These are phyloP conservation scores for Gephyroberyx darwinii DNA, from an alignment of 2,797 vertebrate genomes.

Conservation along the genomic window DNA sequence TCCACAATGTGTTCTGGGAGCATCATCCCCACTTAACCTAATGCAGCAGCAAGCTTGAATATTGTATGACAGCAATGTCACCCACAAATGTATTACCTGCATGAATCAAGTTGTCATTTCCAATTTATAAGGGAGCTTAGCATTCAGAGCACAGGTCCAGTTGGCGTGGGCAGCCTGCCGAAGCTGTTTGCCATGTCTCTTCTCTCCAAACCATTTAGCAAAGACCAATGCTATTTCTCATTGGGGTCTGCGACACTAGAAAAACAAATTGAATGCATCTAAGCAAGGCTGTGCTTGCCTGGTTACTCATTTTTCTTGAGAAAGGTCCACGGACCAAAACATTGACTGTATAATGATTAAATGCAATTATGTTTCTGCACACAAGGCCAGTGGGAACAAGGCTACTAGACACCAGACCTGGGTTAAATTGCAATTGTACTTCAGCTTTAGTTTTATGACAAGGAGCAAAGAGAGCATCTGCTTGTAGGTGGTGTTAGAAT, in stretches of 20 bases:
- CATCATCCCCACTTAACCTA: slow-evolving; percentile 24
- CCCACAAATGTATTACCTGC: slow-evolving; percentile 63
- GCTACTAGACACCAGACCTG: too few relatives aligned
- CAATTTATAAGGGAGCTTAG: slow-evolving; percentile 65
- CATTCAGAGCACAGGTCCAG: slow-evolving; percentile 55
- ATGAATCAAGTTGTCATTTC: slow-evolving; percentile 74
- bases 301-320: slow-evolving; percentile 5
- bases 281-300: neutral
- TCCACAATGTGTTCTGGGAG: slow-evolving; percentile 15
- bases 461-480: too few relatives aligned
- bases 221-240: slow-evolving; percentile 2
- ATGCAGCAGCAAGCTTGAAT: slow-evolving; percentile 42
- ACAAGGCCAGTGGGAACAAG: too few relatives aligned
- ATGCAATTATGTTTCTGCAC: slow-evolving; percentile 16
- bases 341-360: slow-evolving; percentile 7
- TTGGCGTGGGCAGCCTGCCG: slow-evolving; percentile 14
- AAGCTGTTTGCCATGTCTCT: slow-evolving; percentile 27
- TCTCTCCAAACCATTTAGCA: neutral
- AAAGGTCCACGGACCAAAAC: slow-evolving; percentile 2
- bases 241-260: slow-evolving; percentile 4
- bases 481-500: too few relatives aligned
- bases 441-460: slow-evolving; percentile 2
- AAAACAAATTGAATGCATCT: slow-evolving; percentile 17
- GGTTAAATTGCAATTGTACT: neutral
- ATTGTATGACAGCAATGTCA: slow-evolving; percentile 61